Evolutionary conservation across 2,797 vertebrate species (phyloP).

Genomic region (Protosalanx chinensis): DNA sequence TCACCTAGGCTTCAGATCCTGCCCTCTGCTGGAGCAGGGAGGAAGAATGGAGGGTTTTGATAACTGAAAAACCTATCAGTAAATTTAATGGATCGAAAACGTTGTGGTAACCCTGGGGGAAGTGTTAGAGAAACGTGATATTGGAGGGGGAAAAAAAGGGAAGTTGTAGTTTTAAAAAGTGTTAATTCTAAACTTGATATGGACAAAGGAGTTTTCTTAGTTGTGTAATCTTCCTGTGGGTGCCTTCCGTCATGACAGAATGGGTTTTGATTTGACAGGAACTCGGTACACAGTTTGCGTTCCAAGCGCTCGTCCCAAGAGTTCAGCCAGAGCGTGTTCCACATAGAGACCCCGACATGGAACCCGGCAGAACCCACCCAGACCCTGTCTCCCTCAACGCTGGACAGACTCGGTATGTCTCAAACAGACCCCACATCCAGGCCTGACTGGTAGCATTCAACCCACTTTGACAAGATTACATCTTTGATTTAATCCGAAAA

Average conservation of each 20-base stretch:
- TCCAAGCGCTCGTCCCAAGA: slow-evolving; percentile 72
- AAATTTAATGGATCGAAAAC: too few relatives aligned
- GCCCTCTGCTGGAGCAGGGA: neutral
- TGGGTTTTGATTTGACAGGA: slow-evolving; percentile 69
- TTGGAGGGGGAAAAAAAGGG: too few relatives aligned
- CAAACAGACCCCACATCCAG: neutral
- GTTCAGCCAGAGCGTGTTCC: slow-evolving; percentile 63
- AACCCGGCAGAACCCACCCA: neutral
- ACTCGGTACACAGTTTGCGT: slow-evolving; percentile 79
- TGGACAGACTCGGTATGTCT: neutral
- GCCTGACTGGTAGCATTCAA: neutral
- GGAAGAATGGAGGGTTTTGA: too few relatives aligned
- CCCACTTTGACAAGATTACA: neutral
- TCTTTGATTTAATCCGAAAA: too few relatives aligned
- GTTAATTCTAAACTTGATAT: too few relatives aligned
- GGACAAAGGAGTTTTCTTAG: too few relatives aligned
- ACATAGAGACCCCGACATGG: slow-evolving; percentile 42
- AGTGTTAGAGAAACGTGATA: too few relatives aligned
- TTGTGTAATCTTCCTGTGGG: neutral
- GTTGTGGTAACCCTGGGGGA: too few relatives aligned
- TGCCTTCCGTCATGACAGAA: neutral
- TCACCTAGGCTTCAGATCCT: too few relatives aligned
- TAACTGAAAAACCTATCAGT: too few relatives aligned
- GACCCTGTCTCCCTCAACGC: neutral
- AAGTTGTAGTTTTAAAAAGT: too few relatives aligned